phyloP scores from a whole-genome alignment of 2,888 invertebrate genomes.

The Netelia melanura region DNA sequence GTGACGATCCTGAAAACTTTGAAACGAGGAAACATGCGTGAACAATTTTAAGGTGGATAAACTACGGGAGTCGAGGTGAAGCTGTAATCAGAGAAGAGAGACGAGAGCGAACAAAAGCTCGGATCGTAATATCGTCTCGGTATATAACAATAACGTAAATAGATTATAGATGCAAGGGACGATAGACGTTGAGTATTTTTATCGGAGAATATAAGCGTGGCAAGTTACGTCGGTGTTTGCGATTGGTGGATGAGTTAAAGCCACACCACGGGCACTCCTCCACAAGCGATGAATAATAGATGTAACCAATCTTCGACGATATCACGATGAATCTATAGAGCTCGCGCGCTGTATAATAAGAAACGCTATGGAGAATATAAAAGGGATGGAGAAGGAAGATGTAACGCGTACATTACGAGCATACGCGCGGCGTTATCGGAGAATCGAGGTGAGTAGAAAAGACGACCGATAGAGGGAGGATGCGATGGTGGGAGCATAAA shows the following conservation, averaged over 20 bases:
- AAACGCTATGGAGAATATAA: background rate
- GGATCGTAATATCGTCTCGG: slow-evolving; percentile 11
- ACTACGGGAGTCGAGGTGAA: background rate
- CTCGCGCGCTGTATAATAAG: slow-evolving; percentile 42
- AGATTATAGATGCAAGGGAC: background rate
- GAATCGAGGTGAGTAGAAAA: slow-evolving; percentile 39
- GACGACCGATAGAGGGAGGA: background rate
- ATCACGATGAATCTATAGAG: slow-evolving; percentile 46
- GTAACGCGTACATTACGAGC: slow-evolving; percentile 3
- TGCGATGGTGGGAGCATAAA: background rate
- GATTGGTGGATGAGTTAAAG: slow-evolving; percentile 26
- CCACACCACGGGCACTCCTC: slow-evolving; percentile 26
- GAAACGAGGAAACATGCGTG: too few species aligned
- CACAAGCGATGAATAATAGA: slow-evolving; percentile 56
- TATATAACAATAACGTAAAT: slow-evolving; percentile 22
- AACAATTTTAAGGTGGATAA: background rate
- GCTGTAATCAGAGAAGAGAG: slow-evolving; percentile 28
- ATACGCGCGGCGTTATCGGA: slow-evolving; percentile 24
- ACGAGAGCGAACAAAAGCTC: slow-evolving; percentile 19
- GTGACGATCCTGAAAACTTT: too few species aligned
- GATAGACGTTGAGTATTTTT: background rate
- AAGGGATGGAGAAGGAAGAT: slow-evolving; percentile 25
- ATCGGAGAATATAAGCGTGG: slow-evolving; percentile 38
- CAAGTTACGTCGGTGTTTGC: background rate
- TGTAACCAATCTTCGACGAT: slow-evolving; percentile 63